Evolutionary conservation across 1,140 invertebrate species (phyloP), one percentile per base, ranked within the genome.

Genomic region (Camponotus pennsylvanicus): DNA sequence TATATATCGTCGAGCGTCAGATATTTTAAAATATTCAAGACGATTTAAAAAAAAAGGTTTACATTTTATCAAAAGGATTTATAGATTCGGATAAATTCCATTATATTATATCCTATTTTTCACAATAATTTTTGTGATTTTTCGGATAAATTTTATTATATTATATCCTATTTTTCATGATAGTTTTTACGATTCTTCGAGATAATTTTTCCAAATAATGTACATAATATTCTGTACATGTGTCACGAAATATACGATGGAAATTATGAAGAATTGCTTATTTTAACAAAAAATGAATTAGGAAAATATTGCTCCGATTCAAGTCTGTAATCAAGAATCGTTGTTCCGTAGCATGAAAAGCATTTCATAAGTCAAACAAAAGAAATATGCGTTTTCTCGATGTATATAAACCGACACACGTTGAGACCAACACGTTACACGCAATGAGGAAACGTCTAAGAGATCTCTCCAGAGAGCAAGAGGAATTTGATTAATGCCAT

Each of bases 401-500:
- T n/a, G 32, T 69, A 15, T 69, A 15, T 42, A 55, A 75, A 18
- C 9, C 11, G 13, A 86, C 85, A 32, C 57, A 61, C 11, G 63
- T 83, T 45, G 73, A 52, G 57, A 73, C 40, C 40, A 63, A 86
- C 82, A 69, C 71, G 64, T 80, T 66, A 70, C 42, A 21, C 78
- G 45, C 32, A 45, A 64, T 77, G 55, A 79, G 42, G 63, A 75
- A 70, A 42, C 32, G 40, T 66, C 63, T 37, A 52, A 82, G 67
- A 71, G 49, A 49, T 83, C 42, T 67, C 59, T 52, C 40, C 3
- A 49, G 57, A 57, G 67, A 27, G 15, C 13, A 0, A 59, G 67
- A 27, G 27, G 49, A 83, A 86, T 86, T 88, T 90, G 89, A 90
- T 90, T 90, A 90, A 90, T 90, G 89, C 77, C 63, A 21, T 21